These are phyloP conservation scores for Pao palembangensis DNA, from an alignment of 2,113 vertebrate species.

Conservation along the genomic window DNA sequence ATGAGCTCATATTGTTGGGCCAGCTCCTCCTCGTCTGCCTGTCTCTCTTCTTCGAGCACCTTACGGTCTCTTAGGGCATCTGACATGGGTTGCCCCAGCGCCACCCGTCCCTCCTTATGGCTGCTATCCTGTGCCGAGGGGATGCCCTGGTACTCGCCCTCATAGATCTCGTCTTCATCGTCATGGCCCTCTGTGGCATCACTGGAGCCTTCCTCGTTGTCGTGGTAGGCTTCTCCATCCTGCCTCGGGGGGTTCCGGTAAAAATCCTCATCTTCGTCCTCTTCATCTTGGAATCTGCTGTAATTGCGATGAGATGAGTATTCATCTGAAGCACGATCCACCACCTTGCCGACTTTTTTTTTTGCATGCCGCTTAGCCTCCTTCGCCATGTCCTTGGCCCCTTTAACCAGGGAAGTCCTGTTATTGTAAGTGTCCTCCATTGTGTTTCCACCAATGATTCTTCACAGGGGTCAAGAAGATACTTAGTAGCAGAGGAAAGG, in stretches of 20 bases:
- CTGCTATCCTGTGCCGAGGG: conserved; percentile 74
- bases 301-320: conserved; percentile 86
- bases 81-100: conserved; percentile 72
- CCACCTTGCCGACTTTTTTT: conserved; percentile 84
- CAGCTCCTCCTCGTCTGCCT: conserved; percentile 93
- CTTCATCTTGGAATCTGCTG: conserved; percentile 85
- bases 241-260: conserved; percentile 73
- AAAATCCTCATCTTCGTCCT: conserved; percentile 76
- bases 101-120: conserved; percentile 77
- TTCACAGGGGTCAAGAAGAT: conserved; percentile 17
- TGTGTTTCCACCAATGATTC: conserved; percentile 40
- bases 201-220: conserved; percentile 94
- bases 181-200: conserved; percentile 97
- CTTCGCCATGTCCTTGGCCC: conserved; percentile 91
- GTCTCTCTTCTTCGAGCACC: conserved; percentile 88
- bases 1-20: conserved; percentile 98
- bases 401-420: conserved; percentile 88
- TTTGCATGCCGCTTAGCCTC: conserved; percentile 88
- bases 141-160: conserved; percentile 98
- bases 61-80: conserved; percentile 82
- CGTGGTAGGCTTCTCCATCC: conserved; percentile 62
- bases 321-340: conserved; percentile 86
- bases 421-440: conserved; percentile 92
- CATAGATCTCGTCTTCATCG: conserved; percentile 97
- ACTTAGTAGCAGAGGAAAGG: conserved; percentile 22